Percentiles rank a stretch among this genome's conserved stretches.
phyloP scores from a whole-genome alignment of 2,113 vertebrate species.

The Lepisosteus oculatus region DNA sequence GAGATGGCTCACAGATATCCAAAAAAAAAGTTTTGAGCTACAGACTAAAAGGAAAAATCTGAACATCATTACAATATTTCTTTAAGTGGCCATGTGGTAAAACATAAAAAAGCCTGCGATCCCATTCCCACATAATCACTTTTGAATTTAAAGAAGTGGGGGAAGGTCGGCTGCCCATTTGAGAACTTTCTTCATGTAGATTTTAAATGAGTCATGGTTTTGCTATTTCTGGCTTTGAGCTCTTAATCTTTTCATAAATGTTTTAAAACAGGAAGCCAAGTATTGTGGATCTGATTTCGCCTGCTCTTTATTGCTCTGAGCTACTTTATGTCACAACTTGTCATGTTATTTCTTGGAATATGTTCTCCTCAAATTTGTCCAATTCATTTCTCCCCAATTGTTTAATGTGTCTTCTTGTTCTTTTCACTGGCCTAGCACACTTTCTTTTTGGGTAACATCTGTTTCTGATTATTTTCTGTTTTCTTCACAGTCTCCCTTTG shows the following conservation, averaged over 20 bases:
- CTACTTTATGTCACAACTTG: not conserved
- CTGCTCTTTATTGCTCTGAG: slow-evolving; percentile 3
- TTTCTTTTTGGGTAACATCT: slow-evolving; percentile 20
- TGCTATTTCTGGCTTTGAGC: not conserved
- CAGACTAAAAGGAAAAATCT: too few species aligned
- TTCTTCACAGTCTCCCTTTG: slow-evolving; percentile 15
- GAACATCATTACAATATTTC: too few species aligned
- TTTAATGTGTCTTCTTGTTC: slow-evolving; percentile 6
- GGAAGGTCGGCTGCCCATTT: not conserved
- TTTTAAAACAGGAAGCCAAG: slow-evolving; percentile 5
- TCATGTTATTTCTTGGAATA: slow-evolving; percentile 18
- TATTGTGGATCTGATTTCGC: not conserved
- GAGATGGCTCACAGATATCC: too few species aligned
- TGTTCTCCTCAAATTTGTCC: slow-evolving; percentile 1
- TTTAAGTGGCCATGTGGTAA: too few species aligned
- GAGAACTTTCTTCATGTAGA: not conserved
- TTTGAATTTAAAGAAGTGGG: too few species aligned
- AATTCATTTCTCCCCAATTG: slow-evolving; percentile 21
- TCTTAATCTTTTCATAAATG: not conserved
- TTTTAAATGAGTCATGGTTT: slow-evolving; percentile 2
- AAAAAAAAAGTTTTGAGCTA: too few species aligned
- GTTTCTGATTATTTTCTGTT: slow-evolving; percentile 17
- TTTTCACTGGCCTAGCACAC: slow-evolving; percentile 9
- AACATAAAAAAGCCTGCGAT: too few species aligned
- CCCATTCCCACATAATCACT: too few species aligned